Evolutionary conservation across 2,888 invertebrate species (phyloP), one percentile per base, ranked within the genome.

Genomic region (Orchesellides sinensis): DNA sequence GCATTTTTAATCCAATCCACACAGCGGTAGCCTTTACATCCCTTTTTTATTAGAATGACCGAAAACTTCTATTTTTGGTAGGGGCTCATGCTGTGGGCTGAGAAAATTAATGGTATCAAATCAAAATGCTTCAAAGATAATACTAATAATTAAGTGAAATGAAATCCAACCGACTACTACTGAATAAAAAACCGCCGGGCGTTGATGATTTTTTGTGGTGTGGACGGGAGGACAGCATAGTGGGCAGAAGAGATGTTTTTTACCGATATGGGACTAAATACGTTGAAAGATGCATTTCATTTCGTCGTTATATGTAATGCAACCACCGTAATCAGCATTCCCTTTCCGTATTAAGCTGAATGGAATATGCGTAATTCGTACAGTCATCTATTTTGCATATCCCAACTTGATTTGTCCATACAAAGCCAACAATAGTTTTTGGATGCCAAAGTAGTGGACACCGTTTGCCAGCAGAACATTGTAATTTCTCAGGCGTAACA

Each of bases 21-120:
- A 5, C 40, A n/a, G 10, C n/a, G 10, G 10, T 40, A 8, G 40
- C 4, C 40, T 8, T 40, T 32, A 5, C 2, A 40, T 40, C 40
- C 10, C 10, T 10, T 40, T 40, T 40, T 2, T 40, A 40, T 40
- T n/a, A 40, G 14, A 14, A 40, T 40, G 14, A 40, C 40, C n/a
- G 65, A 49, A 66, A 49, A 49, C 32, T 49, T 68, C 68, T 49
- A 49, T 68, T 68, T 68, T 68, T 68, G 68, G 68, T 68, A 49
- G n/a, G 40, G 49, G 17, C 49, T 47, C 47, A 68, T 49, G 47
- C 68, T 49, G 49, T 68, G 32, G 49, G 68, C 25, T 68, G 68
- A 14, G 27, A 68, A 66, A 68, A 68, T 68, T 68, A 68, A 68
- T 68, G 68, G 49, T 68, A 68, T 47, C 68, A 29, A 47, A 49